Evolutionary conservation across 2,113 vertebrate genomes (phyloP), one percentile per base, ranked within the genome.

Genomic region (Atherinomorus stipes): DNA sequence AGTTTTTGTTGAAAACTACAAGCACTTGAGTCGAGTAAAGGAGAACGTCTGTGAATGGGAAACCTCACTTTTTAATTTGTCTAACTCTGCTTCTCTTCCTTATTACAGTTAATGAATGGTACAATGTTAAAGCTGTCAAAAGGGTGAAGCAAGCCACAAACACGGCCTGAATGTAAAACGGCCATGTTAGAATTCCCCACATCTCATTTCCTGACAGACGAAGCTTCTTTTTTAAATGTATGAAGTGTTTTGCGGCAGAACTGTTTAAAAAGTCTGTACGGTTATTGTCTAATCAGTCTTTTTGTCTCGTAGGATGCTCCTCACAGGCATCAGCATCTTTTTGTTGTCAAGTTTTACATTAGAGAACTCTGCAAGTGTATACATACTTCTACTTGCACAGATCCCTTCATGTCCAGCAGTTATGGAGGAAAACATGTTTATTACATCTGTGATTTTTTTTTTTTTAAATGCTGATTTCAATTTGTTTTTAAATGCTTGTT

Each of bases 321-420:
- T 58, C 16, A 28, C 19, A 13, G 70, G 38, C 31, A 42, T 23
- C 66, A 7, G 31, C 71, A 37, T 66, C 44, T 61, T 60, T 81
- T 59, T 45, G 6, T 34, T 42, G 66, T 1, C 58, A 54, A 59
- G 28, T 72, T 64, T 74, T 31, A 44, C 47, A 75, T 78, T 44
- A 31, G 51, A 31, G 18, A 61, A 52, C 40, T 63, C 50, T 50
- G 59, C 64, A 81, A 28, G 10, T 44, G 7, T 13, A 28, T 38
- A n/a, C 31, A 65, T 68, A 58, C 50, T 42, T 83, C 74, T 52
- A 70, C 42, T 70, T 85, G 84, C 89, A 89, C 88, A 85, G 64
- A 68, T 53, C 13, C 3, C 11, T 71, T 71, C 28, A 37, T 88
- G 85, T 81, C 80, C 80, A 87, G 80, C 74, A 19, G 40, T 68